Base-by-base conservation (phyloP, 2,888 invertebrate genomes). In the Lithosia quadra region DNA sequence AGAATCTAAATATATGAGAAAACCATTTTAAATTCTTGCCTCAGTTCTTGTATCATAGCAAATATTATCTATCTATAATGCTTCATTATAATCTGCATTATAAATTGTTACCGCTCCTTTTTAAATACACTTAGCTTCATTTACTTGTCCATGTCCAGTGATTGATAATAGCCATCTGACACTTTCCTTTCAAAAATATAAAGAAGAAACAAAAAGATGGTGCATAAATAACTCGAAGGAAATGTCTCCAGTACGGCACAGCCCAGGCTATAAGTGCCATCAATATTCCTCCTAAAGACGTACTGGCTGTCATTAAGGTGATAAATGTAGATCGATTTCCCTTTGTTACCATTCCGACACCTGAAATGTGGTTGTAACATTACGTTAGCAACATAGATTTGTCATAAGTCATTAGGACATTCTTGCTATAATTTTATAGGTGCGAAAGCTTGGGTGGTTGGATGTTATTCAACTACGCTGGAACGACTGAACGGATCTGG, bases 191-290 rank as follows among this genome's bases (percentile, higher is more conserved):
- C 33, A 71, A 96, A 94, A 28, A 43, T 8, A 80, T 96, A 96
- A 18, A 95, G 86, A 61, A 97, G 82, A 67, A 97, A 95, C 0
- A 97, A 83, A 33, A 97, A 83, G 0, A 95, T 0, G 97, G 97
- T 0, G 95, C 90, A 82, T 97, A 97, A 68, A 97, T n/a, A n/a
- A n/a, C n/a, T n/a, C 90, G 13, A 96, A 97, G 91, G 43, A 96
- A 91, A 72, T 92, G 86, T 82, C 96, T 95, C 97, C 97, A 97
- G 79, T 96, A 95, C 63, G 95, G 95, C 9, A 96, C 90, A 71
- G 92, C 89, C 94, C 96, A 97, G 11, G 97, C 97, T 18, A 96
- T 88, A 63, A 95, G 81, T 11, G 96, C 97, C 62, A 97, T 89
- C 28, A 96, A 93, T 69, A 97, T 89, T 57, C 96, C 96, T 61